Percentiles rank a stretch among this genome's conserved stretches.
phyloP scores from a whole-genome alignment of 1,140 invertebrate species.

The Pseudomyrmex cubaensis region DNA sequence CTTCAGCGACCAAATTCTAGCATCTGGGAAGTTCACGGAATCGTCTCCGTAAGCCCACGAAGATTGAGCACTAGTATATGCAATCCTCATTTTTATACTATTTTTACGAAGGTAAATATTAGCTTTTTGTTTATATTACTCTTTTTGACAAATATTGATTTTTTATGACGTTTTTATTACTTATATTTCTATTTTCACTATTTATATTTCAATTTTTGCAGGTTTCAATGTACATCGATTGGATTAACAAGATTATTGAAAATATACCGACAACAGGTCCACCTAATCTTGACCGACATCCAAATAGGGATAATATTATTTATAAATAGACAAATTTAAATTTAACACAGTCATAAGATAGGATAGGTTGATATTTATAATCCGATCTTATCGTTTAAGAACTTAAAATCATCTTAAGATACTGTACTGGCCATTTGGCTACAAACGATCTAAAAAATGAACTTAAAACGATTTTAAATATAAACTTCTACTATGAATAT shows the following conservation, averaged over 20 bases:
- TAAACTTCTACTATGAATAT: too few relatives aligned
- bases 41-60: slow-evolving; percentile 84
- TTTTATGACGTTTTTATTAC: too few relatives aligned
- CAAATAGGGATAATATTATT: slow-evolving; percentile 67
- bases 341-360: background rate
- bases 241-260: slow-evolving; percentile 71
- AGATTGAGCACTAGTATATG: slow-evolving; percentile 77
- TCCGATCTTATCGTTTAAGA: background rate
- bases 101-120: slow-evolving; percentile 83
- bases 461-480: too few relatives aligned
- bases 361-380: background rate
- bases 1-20: slow-evolving; percentile 66
- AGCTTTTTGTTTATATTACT: slow-evolving; percentile 26
- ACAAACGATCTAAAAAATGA: too few relatives aligned
- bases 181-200: too few relatives aligned
- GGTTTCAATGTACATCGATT: slow-evolving; percentile 71
- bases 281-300: slow-evolving; percentile 51
- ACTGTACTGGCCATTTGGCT: too few relatives aligned
- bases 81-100: slow-evolving; percentile 80
- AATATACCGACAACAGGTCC: slow-evolving; percentile 62
- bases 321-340: background rate
- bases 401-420: too few relatives aligned
- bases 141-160: too few relatives aligned
- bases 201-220: slow-evolving; percentile 35
- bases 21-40: slow-evolving; percentile 82